Conservation (phyloP, 2,113 vertebrate genomes). For the Tachysurus vachellii region DNA sequence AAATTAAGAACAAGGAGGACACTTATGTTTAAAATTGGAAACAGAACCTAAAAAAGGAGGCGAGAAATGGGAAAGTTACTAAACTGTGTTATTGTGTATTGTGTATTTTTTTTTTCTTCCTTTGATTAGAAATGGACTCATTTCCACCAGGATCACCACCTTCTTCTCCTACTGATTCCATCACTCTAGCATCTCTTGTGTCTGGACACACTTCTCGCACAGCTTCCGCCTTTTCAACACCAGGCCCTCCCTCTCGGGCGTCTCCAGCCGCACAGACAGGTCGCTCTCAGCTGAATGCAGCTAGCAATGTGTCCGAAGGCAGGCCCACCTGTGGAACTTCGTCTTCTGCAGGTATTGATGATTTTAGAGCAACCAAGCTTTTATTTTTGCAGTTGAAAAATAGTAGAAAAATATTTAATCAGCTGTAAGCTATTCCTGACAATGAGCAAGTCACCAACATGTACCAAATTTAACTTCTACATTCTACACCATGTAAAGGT, state of each 20-base stretch:
- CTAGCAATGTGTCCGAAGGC: slow-evolving; percentile 22
- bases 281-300: slow-evolving; percentile 55
- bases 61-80: neutral
- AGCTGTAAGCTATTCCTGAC: no score
- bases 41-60: neutral
- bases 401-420: neutral
- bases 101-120: neutral
- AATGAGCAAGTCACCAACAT: neutral
- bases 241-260: slow-evolving; percentile 5
- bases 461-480: neutral
- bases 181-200: slow-evolving; percentile 24
- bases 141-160: slow-evolving; percentile 29
- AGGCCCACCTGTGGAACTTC: neutral
- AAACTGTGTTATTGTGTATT: neutral
- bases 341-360: slow-evolving; percentile 38
- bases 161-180: slow-evolving; percentile 23
- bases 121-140: slow-evolving; percentile 46
- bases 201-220: slow-evolving; percentile 15
- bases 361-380: neutral
- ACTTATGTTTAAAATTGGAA: neutral
- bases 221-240: slow-evolving; percentile 7
- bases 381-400: neutral
- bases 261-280: slow-evolving; percentile 32
- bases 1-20: neutral
- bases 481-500: neutral